Evolutionary conservation across 2,797 vertebrate species (phyloP).

Genomic region (Gymnoscopelus microlampas): DNA sequence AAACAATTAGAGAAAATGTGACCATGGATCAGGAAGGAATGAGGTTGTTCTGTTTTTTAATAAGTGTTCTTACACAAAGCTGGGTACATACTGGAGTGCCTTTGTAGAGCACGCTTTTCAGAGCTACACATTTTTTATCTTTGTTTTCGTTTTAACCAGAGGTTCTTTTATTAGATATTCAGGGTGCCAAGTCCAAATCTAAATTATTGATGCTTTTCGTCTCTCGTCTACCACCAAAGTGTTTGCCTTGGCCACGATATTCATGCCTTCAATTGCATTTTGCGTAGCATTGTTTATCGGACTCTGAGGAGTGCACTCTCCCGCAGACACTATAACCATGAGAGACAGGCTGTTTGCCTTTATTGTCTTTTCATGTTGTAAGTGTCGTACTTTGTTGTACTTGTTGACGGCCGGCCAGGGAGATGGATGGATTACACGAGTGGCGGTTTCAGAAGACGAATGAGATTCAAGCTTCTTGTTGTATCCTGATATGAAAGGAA

Average conservation of each 20-base stretch:
- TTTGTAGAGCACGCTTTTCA: background rate
- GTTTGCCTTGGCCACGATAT: conserved; percentile 50
- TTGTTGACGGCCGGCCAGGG: background rate
- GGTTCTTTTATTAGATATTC: conserved; percentile 43
- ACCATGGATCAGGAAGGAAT: background rate
- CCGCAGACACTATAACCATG: background rate
- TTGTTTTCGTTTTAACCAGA: background rate
- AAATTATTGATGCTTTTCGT: conserved; percentile 61
- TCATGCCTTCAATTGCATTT: conserved; percentile 49
- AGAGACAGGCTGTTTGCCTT: background rate
- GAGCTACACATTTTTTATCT: conserved; percentile 10
- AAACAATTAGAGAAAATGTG: conserved; percentile 11
- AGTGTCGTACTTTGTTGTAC: conserved; percentile 14
- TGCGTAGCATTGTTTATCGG: conserved; percentile 15
- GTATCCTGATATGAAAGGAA: background rate
- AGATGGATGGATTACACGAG: conserved; percentile 15
- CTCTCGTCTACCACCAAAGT: conserved; percentile 29
- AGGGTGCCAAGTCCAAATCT: conserved; percentile 37
- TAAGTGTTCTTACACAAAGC: background rate
- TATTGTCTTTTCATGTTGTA: conserved; percentile 11
- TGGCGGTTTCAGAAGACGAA: background rate
- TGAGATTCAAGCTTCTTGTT: background rate
- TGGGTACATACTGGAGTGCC: background rate
- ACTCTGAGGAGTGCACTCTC: conserved; percentile 13
- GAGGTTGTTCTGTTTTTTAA: background rate